Base-by-base conservation (phyloP, 2,113 vertebrate genomes). In the Coracopsis vasa region DNA sequence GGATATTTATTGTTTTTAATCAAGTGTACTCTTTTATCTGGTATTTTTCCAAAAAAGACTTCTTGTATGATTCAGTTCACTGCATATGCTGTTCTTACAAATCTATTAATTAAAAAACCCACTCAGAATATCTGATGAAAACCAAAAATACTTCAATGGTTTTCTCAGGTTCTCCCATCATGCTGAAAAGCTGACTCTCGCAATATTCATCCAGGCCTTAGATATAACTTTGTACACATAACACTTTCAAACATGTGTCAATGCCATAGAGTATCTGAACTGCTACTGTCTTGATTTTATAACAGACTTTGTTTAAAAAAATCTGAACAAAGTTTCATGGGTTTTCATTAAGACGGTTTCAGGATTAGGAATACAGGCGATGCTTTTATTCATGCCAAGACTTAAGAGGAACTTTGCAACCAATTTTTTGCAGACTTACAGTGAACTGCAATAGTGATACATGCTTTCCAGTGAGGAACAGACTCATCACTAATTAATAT, bases 1-100 rank as follows among this genome's bases (percentile, higher is more conserved):
- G 13, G 58, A 80, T 69, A 75, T 80, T 95, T 60, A 61, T 56
- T 94, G 35, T 13, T 91, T 88, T 92, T 91, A 82, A 89, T 91
- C 80, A 72, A 96, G 13, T 70, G 18, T 53, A 44, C 41, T 79
- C 50, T 88, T 96, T 88, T 75, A 71, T 81, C 65, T 92, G 70
- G 13, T 88, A 45, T 80, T 86, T 25, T 91, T 90, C 73, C 73
- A 86, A 81, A 86, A 86, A 88, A 27, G 51, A 56, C 33, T 93
- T 83, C 54, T 54, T 56, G 9, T 25, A 86, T 80, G 75, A 84
- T 78, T 94, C 75, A 83, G 33, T 80, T 90, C 47, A 51, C 18
- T 70, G 48, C 50, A 78, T 83, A 86, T 88, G 54, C 33, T 92
- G 71, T 66, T 90, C 61, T 86, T 93, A n/a, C 21, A 58, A 81